These are phyloP conservation scores for Diaperis boleti DNA, from an alignment of 2,888 invertebrate species.

Conservation along the genomic window DNA sequence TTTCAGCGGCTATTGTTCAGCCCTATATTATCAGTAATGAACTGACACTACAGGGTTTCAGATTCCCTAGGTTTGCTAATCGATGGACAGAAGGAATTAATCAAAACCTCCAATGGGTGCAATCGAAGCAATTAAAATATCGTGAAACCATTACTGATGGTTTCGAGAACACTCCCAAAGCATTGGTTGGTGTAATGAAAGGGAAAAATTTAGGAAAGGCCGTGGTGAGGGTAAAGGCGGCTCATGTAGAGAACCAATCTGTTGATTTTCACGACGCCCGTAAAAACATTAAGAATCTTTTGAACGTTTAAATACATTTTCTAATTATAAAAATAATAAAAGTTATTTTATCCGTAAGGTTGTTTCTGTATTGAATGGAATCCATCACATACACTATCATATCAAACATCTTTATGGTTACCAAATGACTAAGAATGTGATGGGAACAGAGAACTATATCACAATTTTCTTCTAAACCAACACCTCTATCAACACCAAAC, in stretches of 20 bases:
- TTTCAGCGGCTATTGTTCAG: conserved; percentile 69
- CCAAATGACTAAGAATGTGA: too few species aligned
- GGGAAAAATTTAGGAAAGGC: conserved; percentile 81
- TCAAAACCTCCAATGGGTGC: conserved; percentile 74
- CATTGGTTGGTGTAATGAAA: conserved; percentile 71
- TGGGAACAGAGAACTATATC: too few species aligned
- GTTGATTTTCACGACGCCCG: conserved; percentile 21
- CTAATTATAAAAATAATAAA: too few species aligned
- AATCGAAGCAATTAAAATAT: conserved; percentile 76
- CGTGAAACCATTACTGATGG: conserved; percentile 77
- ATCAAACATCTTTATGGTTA: too few species aligned
- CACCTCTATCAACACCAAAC: too few species aligned
- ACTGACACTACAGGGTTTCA: conserved; percentile 73
- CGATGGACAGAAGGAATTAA: conserved; percentile 73
- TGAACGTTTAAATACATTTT: too few species aligned
- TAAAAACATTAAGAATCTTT: too few species aligned
- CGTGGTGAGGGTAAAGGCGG: conserved; percentile 68
- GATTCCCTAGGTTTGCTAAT: conserved; percentile 66
- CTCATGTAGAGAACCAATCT: conserved; percentile 24
- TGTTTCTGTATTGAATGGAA: too few species aligned
- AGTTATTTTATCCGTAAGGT: too few species aligned
- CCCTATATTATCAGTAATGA: conserved; percentile 70
- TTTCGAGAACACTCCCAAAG: conserved; percentile 80
- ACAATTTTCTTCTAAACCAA: too few species aligned
- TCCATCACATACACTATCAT: too few species aligned